Conservation (phyloP, 92 coral and sea anemone genomes). For the Palythoa grandiflora region DNA sequence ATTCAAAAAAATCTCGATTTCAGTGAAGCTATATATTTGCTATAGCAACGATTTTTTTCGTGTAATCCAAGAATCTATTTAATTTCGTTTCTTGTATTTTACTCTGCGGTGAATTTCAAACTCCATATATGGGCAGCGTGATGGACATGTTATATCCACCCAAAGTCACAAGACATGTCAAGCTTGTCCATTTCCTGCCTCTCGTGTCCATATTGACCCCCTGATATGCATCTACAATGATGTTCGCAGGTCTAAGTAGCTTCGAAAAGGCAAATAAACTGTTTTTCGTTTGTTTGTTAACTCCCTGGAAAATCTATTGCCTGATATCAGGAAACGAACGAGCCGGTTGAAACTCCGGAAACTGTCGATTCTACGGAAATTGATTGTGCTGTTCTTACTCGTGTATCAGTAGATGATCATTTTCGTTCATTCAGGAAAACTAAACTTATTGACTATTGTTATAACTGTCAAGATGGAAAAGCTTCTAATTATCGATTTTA, state of each 20-base stretch:
- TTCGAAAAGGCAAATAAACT: conserved; percentile 29
- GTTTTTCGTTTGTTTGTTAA: conserved; percentile 21
- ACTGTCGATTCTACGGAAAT: conserved; percentile 12
- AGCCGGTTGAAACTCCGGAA: conserved; percentile 7
- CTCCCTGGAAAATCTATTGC: neutral
- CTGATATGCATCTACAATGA: conserved; percentile 30
- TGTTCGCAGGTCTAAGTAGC: conserved; percentile 33
- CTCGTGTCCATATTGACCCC: conserved; percentile 5
- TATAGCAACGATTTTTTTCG: neutral
- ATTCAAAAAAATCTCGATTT: conserved; percentile 35
- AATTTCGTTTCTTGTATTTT: conserved; percentile 4
- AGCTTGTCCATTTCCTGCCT: conserved; percentile 33
- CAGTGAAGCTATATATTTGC: conserved; percentile 34
- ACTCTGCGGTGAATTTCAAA: neutral
- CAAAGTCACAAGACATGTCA: conserved; percentile 46
- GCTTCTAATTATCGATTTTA: neutral
- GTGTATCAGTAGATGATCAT: neutral
- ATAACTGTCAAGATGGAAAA: conserved; percentile 1
- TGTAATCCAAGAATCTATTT: conserved; percentile 13
- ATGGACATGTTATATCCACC: conserved; percentile 15
- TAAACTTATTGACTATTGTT: conserved; percentile 7
- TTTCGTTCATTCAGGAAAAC: conserved; percentile 14
- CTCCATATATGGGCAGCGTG: conserved; percentile 38
- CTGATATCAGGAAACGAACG: neutral
- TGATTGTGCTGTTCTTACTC: neutral